Evolutionary conservation across 2,888 invertebrate genomes (phyloP), one percentile per base, ranked within the genome.

Genomic region (Myopa testacea): DNA sequence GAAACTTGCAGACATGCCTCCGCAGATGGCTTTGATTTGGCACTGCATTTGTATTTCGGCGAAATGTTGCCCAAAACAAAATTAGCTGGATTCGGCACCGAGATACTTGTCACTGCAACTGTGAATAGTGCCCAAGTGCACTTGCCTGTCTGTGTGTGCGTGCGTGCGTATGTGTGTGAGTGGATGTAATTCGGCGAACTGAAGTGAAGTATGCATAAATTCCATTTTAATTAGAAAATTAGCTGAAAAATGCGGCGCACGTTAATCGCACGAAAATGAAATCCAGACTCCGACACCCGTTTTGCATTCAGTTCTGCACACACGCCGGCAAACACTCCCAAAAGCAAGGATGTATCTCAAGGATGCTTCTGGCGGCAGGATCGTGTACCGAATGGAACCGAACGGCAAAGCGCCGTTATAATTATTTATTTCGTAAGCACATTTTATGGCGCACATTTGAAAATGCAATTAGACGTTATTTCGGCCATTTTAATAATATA

Each of bases 191-290:
- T 81, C 81, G 76, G 77, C 78, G 78, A 84, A 82, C 85, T 85
- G 84, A 84, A 85, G 86, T 85, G 84, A 84, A 85, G 86, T 86
- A 87, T 86, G 86, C 86, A 88, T 88, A 88, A 88, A 88, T 89
- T 87, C 84, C 83, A 81, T 88, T 89, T 88, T 89, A 88, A 88
- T 88, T 89, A 89, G 88, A 88, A 88, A 88, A 88, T 88, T 88
- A 88, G 88, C 87, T 87, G 84, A 84, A 87, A 88, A 87, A 88
- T 88, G 88, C 89, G 87, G 85, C 87, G 86, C 88, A 88, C 88
- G 88, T 88, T 89, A 89, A 89, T 88, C 88, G 88, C 88, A 87
- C 86, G 87, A 85, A 83, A 81, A 80, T 78, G 77, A 74, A 80
- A 79, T 79, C 80, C 78, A 70, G 76, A 77, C 45, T 60, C 71